Conservation (phyloP, 2,888 invertebrate species). For the Dusona sp. region DNA sequence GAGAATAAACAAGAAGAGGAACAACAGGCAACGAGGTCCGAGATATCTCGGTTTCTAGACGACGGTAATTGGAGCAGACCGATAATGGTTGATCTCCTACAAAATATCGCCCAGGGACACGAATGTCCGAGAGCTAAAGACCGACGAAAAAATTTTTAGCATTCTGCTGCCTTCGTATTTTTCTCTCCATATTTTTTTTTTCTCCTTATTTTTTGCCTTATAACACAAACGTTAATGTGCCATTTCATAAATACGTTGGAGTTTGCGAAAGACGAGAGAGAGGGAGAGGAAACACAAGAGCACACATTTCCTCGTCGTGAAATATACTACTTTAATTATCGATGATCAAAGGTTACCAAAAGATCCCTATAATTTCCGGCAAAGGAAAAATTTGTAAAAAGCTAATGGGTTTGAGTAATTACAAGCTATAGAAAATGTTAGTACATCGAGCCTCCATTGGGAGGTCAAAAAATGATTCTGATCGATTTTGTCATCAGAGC, state of each 20-base stretch:
- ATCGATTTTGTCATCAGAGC: not conserved
- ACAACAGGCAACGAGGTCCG: slow-evolving; percentile 67
- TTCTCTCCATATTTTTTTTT: slow-evolving; percentile 12
- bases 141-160: slow-evolving; percentile 48
- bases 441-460: not conserved
- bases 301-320: slow-evolving; percentile 35
- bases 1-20: slow-evolving; percentile 70
- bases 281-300: not conserved
- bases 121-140: slow-evolving; percentile 48
- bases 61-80: slow-evolving; percentile 70
- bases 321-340: slow-evolving; percentile 42
- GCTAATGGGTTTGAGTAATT: slow-evolving; percentile 12
- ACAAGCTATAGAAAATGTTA: slow-evolving; percentile 8
- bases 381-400: not conserved
- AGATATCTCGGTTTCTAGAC: slow-evolving; percentile 62
- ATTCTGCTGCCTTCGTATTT: slow-evolving; percentile 45
- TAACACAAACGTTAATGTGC: slow-evolving; percentile 39
- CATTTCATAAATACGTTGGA: slow-evolving; percentile 41
- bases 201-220: slow-evolving; percentile 13
- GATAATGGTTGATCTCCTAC: slow-evolving; percentile 66
- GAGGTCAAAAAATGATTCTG: not conserved
- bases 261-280: slow-evolving; percentile 27
- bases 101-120: slow-evolving; percentile 67
- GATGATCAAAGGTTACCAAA: slow-evolving; percentile 19
- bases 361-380: slow-evolving; percentile 21